Base-by-base conservation (phyloP, 2,888 invertebrate genomes). In the Chouioia cunea region DNA sequence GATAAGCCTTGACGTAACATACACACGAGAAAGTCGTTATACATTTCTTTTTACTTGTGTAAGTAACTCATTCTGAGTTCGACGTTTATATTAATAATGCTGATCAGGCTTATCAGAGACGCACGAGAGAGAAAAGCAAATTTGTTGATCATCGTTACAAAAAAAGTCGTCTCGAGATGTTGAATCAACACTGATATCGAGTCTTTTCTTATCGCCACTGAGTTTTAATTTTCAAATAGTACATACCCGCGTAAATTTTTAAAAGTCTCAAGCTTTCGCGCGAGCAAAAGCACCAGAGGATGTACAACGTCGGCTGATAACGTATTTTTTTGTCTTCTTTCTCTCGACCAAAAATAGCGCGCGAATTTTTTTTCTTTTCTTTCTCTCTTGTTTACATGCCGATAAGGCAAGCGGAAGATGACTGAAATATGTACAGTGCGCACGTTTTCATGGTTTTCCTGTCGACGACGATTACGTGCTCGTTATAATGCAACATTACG, bases 1-100 rank as follows among this genome's bases (percentile, higher is more conserved):
- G 73, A 65, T 70, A 70, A 65, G 60, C 15, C 44, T 70, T 70
- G 65, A 70, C 65, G 70, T 62, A 65, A 65, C 56, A 60, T 56
- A 36, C 36, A 36, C 36, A 50, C n/a, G 59, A 70, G 65, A 65
- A 60, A 70, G 60, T 18, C 48, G 58, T 65, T 65, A 70, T 18
- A 12, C 46, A 50, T 22, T 48, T 48, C 27, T 12, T 65, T 65
- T 54, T 60, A 59, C 60, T 65, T 60, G 43, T 54, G 54, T 36
- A 36, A 10, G 36, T 44, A 60, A 65, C n/a, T 8, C 27, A 50
- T 57, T 62, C 56, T 65, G 16, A 63, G 22, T 23, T n/a, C 36
- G 36, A 47, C 50, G 48, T 46, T 10, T 36, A 47, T 43, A 48
- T 10, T 50, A 54, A 54, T 50, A 36, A 4, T 58, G 36, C 43